phyloP scores from a whole-genome alignment of 2,888 invertebrate genomes.

The Drosophila anomalata region DNA sequence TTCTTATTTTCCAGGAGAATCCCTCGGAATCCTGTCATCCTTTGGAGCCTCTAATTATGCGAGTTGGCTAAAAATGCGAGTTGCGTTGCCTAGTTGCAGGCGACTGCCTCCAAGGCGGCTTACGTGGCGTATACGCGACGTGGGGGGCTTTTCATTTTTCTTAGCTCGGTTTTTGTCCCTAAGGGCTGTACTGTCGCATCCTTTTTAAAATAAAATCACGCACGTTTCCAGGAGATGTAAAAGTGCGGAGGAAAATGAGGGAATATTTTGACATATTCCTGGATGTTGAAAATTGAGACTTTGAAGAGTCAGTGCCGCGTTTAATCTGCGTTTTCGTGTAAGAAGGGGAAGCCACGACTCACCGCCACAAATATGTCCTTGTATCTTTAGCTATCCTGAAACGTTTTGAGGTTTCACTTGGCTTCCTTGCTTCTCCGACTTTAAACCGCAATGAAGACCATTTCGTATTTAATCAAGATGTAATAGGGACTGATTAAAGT shows the following conservation, averaged over 20 bases:
- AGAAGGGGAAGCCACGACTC: not conserved
- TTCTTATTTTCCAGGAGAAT: constrained; percentile 1
- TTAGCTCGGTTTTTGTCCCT: not conserved
- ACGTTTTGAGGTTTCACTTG: not conserved
- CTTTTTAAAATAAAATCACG: constrained; percentile 40
- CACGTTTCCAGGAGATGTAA: constrained; percentile 7
- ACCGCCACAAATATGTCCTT: not conserved
- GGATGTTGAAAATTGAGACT: not conserved
- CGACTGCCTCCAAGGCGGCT: constrained; percentile 13
- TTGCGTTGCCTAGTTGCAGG: constrained; percentile 24
- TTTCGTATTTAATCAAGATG: constrained; percentile 17
- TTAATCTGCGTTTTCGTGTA: constrained; percentile 9
- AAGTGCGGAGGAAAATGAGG: not conserved
- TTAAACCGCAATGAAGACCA: not conserved
- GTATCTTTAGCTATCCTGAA: not conserved
- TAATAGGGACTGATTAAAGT: constrained; percentile 5
- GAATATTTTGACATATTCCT: not conserved
- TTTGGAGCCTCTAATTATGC: constrained; percentile 26
- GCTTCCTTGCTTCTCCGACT: not conserved
- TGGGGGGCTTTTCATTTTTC: constrained; percentile 11
- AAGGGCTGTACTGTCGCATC: constrained; percentile 5
- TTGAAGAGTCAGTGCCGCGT: constrained; percentile 7
- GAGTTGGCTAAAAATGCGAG: constrained; percentile 17
- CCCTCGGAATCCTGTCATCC: not conserved
- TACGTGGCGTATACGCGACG: constrained; percentile 36